Evolutionary conservation across 2,113 vertebrate species (phyloP).

Genomic region (Callaeas wilsoni): DNA sequence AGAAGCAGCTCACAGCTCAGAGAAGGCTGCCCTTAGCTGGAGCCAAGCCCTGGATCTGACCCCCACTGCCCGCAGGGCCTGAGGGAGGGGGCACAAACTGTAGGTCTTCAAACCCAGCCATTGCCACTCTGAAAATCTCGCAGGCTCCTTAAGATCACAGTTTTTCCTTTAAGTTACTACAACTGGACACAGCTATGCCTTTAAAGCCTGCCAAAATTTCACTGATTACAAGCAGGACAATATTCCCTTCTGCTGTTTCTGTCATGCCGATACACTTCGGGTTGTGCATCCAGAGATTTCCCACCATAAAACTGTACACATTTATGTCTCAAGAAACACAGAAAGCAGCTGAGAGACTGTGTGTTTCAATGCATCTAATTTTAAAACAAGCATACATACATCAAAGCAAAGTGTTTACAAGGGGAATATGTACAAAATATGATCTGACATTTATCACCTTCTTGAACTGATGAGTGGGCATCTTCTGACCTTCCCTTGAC

Average conservation of each 20-base stretch:
- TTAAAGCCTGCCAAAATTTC: neutral
- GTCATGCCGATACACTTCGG: neutral
- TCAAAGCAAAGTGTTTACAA: slow-evolving; percentile 40
- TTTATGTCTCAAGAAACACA: neutral
- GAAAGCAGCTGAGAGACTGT: neutral
- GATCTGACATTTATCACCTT: slow-evolving; percentile 51
- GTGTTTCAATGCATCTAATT: neutral
- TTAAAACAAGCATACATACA: neutral
- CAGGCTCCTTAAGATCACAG: neutral
- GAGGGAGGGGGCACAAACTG: neutral
- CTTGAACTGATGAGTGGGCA: neutral
- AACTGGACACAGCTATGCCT: neutral
- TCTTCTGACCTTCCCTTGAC: slow-evolving; percentile 15
- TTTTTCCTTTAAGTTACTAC: neutral
- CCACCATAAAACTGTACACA: neutral
- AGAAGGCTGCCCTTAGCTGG: neutral
- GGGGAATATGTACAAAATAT: neutral
- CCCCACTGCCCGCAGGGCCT: neutral
- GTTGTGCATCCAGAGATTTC: neutral
- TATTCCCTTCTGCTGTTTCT: neutral
- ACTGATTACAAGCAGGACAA: neutral
- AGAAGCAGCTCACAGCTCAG: neutral
- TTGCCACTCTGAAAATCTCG: neutral
- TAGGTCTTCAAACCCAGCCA: neutral
- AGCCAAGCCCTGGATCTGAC: neutral